Evolutionary conservation across 2,888 invertebrate genomes (phyloP).

Genomic region (Morpho helenor): DNA sequence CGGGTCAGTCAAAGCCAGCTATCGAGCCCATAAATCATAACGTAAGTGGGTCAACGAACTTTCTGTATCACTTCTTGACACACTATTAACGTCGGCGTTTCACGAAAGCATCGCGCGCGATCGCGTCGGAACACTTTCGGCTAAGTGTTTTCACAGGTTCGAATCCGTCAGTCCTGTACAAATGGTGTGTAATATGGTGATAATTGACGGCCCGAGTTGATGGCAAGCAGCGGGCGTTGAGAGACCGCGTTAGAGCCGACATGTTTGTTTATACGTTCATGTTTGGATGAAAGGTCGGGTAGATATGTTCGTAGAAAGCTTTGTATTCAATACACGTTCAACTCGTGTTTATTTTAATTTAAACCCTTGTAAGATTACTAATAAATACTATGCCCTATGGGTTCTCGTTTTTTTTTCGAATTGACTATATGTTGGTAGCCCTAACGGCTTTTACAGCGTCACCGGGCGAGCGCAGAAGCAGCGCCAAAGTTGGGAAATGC

Average conservation of each 20-base stretch:
- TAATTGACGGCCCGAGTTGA: constrained; percentile 33
- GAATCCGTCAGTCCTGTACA: constrained; percentile 5
- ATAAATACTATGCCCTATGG: no score
- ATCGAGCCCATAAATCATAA: no score
- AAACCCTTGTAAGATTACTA: background rate
- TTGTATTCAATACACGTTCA: no score
- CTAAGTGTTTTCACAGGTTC: constrained; percentile 15
- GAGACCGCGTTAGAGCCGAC: constrained; percentile 28
- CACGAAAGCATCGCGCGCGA: background rate
- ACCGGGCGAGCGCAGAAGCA: no score
- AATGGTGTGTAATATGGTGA: constrained; percentile 40
- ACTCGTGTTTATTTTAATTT: background rate
- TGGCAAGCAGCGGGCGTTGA: constrained; percentile 23
- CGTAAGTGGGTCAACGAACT: no score
- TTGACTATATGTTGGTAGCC: no score
- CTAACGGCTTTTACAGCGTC: no score
- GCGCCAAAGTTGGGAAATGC: no score
- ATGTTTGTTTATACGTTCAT: constrained; percentile 12
- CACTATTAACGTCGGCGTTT: background rate
- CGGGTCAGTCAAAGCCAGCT: no score
- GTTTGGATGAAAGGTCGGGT: background rate
- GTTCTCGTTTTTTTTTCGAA: no score
- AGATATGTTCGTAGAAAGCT: constrained; percentile 1
- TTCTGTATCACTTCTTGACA: no score
- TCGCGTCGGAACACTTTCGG: constrained; percentile 8